Conservation (phyloP, 2,888 invertebrate genomes). For the Aspidapion aeneum region DNA sequence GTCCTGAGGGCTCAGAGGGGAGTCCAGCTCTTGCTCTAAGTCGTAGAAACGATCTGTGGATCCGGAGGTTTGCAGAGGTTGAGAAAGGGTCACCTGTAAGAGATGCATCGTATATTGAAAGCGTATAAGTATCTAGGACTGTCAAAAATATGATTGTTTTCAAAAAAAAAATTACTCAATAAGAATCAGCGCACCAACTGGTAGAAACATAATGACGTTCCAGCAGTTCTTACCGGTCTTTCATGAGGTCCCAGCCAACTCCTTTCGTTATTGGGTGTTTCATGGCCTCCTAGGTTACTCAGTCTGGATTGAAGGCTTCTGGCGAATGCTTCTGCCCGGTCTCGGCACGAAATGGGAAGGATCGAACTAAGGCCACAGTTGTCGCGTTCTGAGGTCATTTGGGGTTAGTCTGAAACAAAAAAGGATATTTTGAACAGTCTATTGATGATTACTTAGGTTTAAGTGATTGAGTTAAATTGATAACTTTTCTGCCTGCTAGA, state of each 20-base stretch:
- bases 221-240: constrained; percentile 28
- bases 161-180: too few relatives aligned
- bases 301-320: constrained; percentile 71
- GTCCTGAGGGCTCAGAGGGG: constrained; percentile 68
- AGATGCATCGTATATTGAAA: too few relatives aligned
- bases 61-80: constrained; percentile 51
- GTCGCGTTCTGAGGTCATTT: constrained; percentile 47
- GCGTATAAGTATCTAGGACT: too few relatives aligned
- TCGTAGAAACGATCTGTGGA: constrained; percentile 59
- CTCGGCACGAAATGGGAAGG: constrained; percentile 75
- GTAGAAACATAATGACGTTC: too few relatives aligned
- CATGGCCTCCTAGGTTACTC: constrained; percentile 62
- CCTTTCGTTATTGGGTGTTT: constrained; percentile 30
- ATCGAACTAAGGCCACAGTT: constrained; percentile 66
- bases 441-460: too few relatives aligned
- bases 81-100: constrained; percentile 43
- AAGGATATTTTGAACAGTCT: neutral
- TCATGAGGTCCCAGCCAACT: constrained; percentile 42
- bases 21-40: constrained; percentile 59
- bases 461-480: too few relatives aligned
- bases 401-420: constrained; percentile 17
- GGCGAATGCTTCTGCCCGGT: constrained; percentile 78
- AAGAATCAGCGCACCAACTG: too few relatives aligned
- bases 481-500: too few relatives aligned
- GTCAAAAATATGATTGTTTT: too few relatives aligned